Percentiles rank a stretch among this genome's conserved stretches.
Conservation (phyloP, 2,888 invertebrate species). For the Rotaria macrura region DNA sequence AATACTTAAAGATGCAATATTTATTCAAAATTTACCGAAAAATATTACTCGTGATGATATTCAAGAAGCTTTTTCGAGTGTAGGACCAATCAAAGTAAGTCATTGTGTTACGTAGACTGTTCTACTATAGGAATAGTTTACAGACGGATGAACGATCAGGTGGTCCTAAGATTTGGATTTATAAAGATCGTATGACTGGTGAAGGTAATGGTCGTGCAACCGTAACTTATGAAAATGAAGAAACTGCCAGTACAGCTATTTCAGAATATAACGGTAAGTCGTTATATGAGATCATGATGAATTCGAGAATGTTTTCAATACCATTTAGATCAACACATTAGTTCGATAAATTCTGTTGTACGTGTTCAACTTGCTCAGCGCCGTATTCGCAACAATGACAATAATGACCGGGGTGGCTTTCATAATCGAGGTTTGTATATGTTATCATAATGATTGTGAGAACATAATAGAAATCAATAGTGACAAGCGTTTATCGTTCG, state of each 20-base stretch:
- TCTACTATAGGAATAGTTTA: background rate
- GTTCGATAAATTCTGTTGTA: conserved; percentile 16
- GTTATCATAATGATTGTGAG: no score
- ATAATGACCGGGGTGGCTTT: background rate
- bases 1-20: conserved; percentile 65
- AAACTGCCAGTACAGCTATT: conserved; percentile 86
- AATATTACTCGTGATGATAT: conserved; percentile 74
- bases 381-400: background rate
- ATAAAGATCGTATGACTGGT: conserved; percentile 86
- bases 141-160: conserved; percentile 80
- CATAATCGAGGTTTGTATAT: background rate
- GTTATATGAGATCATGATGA: no score
- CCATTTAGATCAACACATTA: background rate
- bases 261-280: conserved; percentile 57
- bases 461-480: no score
- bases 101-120: no score
- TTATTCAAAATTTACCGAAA: conserved; percentile 80
- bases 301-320: no score
- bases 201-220: conserved; percentile 92
- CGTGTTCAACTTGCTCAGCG: conserved; percentile 28
- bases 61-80: conserved; percentile 79
- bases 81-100: conserved; percentile 71
- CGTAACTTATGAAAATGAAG: conserved; percentile 87
- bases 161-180: conserved; percentile 92
- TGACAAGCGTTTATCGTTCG: no score